Base-by-base conservation (phyloP, 2,797 vertebrate species). In the Allobates femoralis region DNA sequence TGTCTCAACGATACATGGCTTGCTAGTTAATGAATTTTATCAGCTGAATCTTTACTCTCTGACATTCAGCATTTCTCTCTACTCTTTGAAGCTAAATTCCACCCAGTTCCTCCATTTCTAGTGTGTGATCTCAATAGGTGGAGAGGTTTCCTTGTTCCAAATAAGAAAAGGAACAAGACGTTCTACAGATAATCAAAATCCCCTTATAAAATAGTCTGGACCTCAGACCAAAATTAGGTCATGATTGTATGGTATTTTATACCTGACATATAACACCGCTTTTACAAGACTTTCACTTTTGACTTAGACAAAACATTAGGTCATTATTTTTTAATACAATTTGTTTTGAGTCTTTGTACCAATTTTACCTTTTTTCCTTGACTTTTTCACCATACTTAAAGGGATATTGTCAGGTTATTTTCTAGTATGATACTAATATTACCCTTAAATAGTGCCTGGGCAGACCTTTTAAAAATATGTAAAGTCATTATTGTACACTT, bases 91-190 rank as follows among this genome's bases (percentile, higher is more conserved):
- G 77, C 16, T 51, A 5, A 66, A 30, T 30, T 64, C 58, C 37
- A 66, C 66, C n/a, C 37, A 80, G 41, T 50, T 81, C 18, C 46
- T 71, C 51, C 28, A 82, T 21, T 69, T 55, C 50, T 71, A 66
- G 26, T 30, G 79, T 50, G 60, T 81, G 79, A 81, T 51, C 79
- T 81, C 79, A 81, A n/a, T 69, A 55, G 62, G 62, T 81, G 79
- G 46, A 81, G 62, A 81, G 64, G 19, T 69, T 67, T 81, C 19
- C 30, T 8, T 32, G 64, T 30, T 69, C 79, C 79, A 81, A 69
- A 21, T 32, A 55, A 51, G 15, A 23, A 50, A 69, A 21, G 41
- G 50, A 69, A 64, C 79, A 69, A 53, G 21, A 50, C 30, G 60
- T 81, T 66, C 46, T 28, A 50, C 11, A 76, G 8, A 32, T 21